These are phyloP conservation scores for Merluccius polli DNA, from an alignment of 2,797 vertebrate species.

Conservation along the genomic window DNA sequence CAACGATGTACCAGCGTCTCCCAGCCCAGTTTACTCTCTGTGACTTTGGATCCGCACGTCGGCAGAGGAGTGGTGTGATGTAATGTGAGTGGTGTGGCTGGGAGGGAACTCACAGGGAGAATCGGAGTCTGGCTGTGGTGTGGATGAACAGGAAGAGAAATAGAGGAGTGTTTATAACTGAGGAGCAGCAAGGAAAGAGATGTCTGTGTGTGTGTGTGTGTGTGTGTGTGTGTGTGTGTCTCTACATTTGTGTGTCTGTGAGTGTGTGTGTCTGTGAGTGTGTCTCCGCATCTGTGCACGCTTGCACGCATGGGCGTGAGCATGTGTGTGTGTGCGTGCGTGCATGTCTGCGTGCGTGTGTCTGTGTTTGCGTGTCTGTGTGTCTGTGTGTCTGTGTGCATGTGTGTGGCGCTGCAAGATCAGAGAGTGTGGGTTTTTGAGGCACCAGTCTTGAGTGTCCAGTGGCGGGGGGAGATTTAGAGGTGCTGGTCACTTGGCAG, in stretches of 20 bases:
- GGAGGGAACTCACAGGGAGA: slow-evolving; percentile 6
- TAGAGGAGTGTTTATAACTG: background rate
- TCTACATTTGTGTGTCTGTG: background rate
- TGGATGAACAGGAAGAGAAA: background rate
- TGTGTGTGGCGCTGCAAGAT: slow-evolving; percentile 35
- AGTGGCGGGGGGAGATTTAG: slow-evolving; percentile 56
- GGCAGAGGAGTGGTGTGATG: slow-evolving; percentile 34
- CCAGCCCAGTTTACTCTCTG: slow-evolving; percentile 47
- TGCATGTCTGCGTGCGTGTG: slow-evolving; percentile 2
- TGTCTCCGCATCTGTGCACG: background rate
- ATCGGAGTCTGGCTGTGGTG: background rate
- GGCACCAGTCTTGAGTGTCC: slow-evolving; percentile 49
- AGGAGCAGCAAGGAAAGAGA: background rate
- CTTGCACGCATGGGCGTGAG: background rate
- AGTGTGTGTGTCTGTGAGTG: background rate
- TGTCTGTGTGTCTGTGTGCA: slow-evolving; percentile 3
- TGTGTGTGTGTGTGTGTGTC: slow-evolving; percentile 2
- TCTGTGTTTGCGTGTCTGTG: slow-evolving; percentile 8
- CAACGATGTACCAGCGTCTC: background rate
- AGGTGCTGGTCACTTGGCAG: slow-evolving; percentile 54
- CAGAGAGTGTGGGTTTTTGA: slow-evolving; percentile 50
- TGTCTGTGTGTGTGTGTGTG: background rate
- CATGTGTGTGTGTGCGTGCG: background rate
- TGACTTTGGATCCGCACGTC: slow-evolving; percentile 29
- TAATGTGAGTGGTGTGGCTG: slow-evolving; percentile 7